A percentile compares a stretch with the other conserved stretches of the same genome.
These are phyloP conservation scores for Enteromius thamalakanensis DNA, from an alignment of 2,797 vertebrate species.

Conservation along the genomic window DNA sequence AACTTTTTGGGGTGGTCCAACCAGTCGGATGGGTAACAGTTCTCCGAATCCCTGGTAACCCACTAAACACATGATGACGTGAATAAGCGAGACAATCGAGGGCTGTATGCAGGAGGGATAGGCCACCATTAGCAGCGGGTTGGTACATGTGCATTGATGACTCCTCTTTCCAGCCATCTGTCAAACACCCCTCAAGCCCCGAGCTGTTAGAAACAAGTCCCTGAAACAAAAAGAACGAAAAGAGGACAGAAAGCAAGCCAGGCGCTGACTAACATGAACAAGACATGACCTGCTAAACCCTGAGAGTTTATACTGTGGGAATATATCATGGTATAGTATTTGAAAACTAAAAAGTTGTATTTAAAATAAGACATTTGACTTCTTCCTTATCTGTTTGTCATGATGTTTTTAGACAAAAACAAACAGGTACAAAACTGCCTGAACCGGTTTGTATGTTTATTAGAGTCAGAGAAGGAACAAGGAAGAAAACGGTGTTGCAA, in stretches of 20 bases:
- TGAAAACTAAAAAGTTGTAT: not conserved
- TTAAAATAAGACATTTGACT: conserved; percentile 52
- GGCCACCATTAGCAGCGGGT: conserved; percentile 68
- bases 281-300: conserved; percentile 69
- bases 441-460: conserved; percentile 69
- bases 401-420: conserved; percentile 63
- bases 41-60: conserved; percentile 58
- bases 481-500: not conserved
- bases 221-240: conserved; percentile 26
- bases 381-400: conserved; percentile 59
- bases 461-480: not conserved
- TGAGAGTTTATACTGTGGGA: not conserved
- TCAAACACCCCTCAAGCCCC: conserved; percentile 54
- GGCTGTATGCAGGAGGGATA: conserved; percentile 29
- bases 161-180: conserved; percentile 47
- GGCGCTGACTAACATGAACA: conserved; percentile 61
- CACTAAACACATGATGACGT: conserved; percentile 32
- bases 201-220: conserved; percentile 19
- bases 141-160: conserved; percentile 71
- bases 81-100: conserved; percentile 17
- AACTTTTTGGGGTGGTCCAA: conserved; percentile 65
- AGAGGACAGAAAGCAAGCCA: conserved; percentile 43
- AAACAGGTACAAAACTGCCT: conserved; percentile 68
- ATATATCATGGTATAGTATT: not conserved
- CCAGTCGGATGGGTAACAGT: conserved; percentile 75